These are phyloP conservation scores for Rhinichthys osculus DNA, from an alignment of 2,797 vertebrate genomes.

Conservation along the genomic window DNA sequence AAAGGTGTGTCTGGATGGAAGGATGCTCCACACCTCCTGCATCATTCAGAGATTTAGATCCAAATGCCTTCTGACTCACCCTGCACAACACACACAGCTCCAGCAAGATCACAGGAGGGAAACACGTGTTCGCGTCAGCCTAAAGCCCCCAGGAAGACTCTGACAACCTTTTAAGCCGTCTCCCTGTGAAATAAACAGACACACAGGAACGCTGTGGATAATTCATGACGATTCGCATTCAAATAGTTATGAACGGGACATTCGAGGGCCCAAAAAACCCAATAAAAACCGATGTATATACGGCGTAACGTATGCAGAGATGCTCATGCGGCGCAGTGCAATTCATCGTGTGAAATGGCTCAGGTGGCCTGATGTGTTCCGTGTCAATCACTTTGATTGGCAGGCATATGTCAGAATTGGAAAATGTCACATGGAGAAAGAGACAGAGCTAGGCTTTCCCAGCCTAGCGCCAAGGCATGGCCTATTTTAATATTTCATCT, in stretches of 20 bases:
- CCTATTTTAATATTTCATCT: constrained; percentile 82
- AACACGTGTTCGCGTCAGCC: constrained; percentile 94
- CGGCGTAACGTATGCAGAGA: background rate
- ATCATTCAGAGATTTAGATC: constrained; percentile 84
- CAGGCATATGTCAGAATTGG: constrained; percentile 79
- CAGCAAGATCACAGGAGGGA: constrained; percentile 88
- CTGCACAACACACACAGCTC: constrained; percentile 84
- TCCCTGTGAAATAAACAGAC: constrained; percentile 50
- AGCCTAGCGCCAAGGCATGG: constrained; percentile 47
- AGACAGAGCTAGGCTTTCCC: constrained; percentile 63
- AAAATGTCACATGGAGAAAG: constrained; percentile 73
- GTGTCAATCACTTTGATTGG: constrained; percentile 83
- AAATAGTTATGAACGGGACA: constrained; percentile 73
- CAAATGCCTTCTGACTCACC: constrained; percentile 89
- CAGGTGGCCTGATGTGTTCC: constrained; percentile 69
- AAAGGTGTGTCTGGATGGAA: constrained; percentile 6
- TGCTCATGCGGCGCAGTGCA: constrained; percentile 10
- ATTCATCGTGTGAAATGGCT: constrained; percentile 58
- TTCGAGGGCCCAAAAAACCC: constrained; percentile 51
- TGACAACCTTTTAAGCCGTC: constrained; percentile 88
- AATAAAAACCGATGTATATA: constrained; percentile 47
- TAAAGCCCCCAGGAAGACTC: constrained; percentile 80
- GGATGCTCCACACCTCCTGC: constrained; percentile 80
- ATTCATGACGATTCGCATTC: constrained; percentile 77
- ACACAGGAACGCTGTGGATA: constrained; percentile 67